Base-by-base conservation (phyloP, 2,888 invertebrate genomes). In the Pseudoips prasinana region DNA sequence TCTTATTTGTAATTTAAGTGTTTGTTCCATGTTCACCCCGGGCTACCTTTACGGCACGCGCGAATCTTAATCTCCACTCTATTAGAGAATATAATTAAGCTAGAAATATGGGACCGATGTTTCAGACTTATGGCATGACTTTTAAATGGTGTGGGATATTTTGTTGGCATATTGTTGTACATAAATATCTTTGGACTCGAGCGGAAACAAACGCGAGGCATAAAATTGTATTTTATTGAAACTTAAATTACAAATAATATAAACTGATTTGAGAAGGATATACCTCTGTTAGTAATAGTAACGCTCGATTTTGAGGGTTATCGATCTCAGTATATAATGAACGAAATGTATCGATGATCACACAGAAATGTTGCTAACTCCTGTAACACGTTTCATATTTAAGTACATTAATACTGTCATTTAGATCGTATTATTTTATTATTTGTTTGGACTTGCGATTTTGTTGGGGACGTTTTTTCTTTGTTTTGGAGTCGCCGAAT, bases 361-460 rank as follows among this genome's bases (percentile, higher is more conserved):
- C 57, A 59, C 47, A 60, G 58, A 70, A 78, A 76, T 82, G 82
- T 83, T 82, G 80, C 83, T 75, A 76, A 70, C 79, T 80, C 80
- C 78, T 71, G 35, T 31, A 25, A 34, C 23, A 30, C 8, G 23
- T 48, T 43, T 23, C 20, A 39, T 29, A 43, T 39, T 42, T 34
- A 30, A 22, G 25, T 29, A 39, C n/a, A 25, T 32, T 31, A 32
- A 37, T 10, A 9, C 37, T 33, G 26, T 32, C 31, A 30, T 14
- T 38, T 29, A 33, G 17, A 27, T 27, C 17, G 24, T 34, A 27
- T 37, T 10, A 31, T 43, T 45, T 49, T 9, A 32, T 14, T 5
- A 29, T 26, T 40, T 28, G 35, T 39, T 45, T 35, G 35, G 29
- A 51, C 41, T 46, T 33, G 31, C 31, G 30, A 44, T 39, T 39